Evolutionary conservation across 2,888 invertebrate genomes (phyloP).

Genomic region (Plutella xylostella): DNA sequence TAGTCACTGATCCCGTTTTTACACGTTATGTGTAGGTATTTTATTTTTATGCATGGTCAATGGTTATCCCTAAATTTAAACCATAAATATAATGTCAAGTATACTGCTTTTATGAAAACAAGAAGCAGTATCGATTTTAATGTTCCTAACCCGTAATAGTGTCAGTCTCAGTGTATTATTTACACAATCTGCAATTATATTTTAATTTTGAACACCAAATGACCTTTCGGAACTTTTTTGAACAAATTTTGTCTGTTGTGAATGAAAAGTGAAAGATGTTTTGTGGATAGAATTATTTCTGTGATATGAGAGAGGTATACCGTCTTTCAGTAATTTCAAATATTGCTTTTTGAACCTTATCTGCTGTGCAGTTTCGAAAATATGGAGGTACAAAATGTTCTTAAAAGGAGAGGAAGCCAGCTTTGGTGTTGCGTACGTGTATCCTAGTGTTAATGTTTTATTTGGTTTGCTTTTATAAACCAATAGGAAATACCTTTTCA

Average conservation of each 20-base stretch:
- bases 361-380: conserved; percentile 30
- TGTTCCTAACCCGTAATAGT: too few relatives aligned
- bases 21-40: too few relatives aligned
- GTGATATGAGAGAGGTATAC: conserved; percentile 59
- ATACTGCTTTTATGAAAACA: too few relatives aligned
- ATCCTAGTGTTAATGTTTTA: conserved; percentile 51
- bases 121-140: too few relatives aligned
- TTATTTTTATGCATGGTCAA: too few relatives aligned
- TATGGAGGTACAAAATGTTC: conserved; percentile 50
- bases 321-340: conserved; percentile 23
- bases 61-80: too few relatives aligned
- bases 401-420: conserved; percentile 60
- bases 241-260: background rate
- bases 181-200: too few relatives aligned
- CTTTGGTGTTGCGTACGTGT: conserved; percentile 46
- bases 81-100: too few relatives aligned
- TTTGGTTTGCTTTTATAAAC: conserved; percentile 55
- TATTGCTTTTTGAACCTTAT: background rate
- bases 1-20: too few relatives aligned
- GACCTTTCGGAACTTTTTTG: background rate
- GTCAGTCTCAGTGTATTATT: too few relatives aligned
- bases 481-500: conserved; percentile 70
- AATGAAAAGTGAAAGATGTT: conserved; percentile 1
- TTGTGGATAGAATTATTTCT: conserved; percentile 31
- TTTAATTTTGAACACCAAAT: background rate